A percentile compares a stretch with the other conserved stretches of the same genome.
Conservation (phyloP, 2,888 invertebrate genomes). For the Heterodera filipjevi region DNA sequence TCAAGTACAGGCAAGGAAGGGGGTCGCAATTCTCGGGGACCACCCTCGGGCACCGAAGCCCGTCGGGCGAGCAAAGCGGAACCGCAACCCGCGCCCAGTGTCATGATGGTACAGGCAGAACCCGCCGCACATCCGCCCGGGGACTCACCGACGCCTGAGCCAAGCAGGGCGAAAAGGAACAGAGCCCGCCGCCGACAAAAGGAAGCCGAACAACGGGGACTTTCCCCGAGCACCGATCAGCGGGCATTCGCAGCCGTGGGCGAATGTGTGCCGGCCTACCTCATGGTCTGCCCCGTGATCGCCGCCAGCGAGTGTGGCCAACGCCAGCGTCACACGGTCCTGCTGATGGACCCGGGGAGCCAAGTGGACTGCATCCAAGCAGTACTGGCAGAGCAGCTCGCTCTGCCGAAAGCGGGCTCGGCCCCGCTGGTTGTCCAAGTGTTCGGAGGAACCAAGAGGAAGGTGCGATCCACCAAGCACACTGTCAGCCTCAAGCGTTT, state of each 20-base stretch:
- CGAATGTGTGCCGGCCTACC: background rate
- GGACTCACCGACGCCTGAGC: background rate
- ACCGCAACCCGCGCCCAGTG: background rate
- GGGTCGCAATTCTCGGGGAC: no score
- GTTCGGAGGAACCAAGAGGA: background rate
- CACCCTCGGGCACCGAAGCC: background rate
- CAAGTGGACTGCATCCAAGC: background rate
- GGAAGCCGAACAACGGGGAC: background rate
- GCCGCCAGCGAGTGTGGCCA: background rate
- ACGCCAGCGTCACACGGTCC: background rate
- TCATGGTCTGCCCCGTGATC: background rate
- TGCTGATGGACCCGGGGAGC: conserved; percentile 8
- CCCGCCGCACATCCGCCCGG: no score
- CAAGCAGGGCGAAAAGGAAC: background rate
- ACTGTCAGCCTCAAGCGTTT: background rate
- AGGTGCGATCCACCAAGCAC: background rate
- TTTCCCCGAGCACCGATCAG: background rate
- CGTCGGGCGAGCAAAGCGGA: background rate
- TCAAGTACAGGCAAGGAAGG: background rate
- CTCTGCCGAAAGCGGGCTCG: background rate
- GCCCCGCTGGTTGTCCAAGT: background rate
- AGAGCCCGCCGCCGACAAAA: background rate
- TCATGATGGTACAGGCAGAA: no score
- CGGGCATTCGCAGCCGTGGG: background rate
- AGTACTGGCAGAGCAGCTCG: background rate